Evolutionary conservation across 2,797 vertebrate species (phyloP).

Genomic region (Premnoplex brunnescens): DNA sequence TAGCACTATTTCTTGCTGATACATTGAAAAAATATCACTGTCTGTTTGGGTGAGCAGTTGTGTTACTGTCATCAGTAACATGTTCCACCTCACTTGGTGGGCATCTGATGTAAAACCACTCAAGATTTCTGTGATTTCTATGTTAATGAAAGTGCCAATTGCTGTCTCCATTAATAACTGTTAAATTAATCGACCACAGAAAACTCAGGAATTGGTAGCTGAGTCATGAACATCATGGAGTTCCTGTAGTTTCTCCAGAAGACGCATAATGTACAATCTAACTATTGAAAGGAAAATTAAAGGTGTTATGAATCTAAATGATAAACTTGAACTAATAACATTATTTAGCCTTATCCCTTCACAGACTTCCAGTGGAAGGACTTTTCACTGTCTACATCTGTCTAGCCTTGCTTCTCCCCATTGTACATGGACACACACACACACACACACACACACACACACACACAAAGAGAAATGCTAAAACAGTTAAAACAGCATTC

Average conservation of each 20-base stretch:
- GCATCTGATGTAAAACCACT: not conserved
- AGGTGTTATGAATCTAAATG: not conserved
- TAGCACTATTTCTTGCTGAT: not conserved
- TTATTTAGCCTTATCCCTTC: not conserved
- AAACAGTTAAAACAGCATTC: not conserved
- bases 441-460: too few relatives aligned
- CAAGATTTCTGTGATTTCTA: not conserved
- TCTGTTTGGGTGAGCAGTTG: not conserved
- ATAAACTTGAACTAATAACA: not conserved
- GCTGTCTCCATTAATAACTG: not conserved
- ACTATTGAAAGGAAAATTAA: not conserved
- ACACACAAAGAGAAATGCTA: not conserved
- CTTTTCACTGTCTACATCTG: not conserved
- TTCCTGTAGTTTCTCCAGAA: not conserved
- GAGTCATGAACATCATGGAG: not conserved
- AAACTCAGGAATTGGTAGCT: not conserved
- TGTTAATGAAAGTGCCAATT: not conserved
- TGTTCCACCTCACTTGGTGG: not conserved
- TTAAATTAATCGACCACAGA: not conserved
- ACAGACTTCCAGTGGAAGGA: not conserved
- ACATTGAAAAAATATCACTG: not conserved
- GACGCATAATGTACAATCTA: fast-evolving
- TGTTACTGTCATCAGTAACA: not conserved
- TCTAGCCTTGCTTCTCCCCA: not conserved
- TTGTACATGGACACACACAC: not conserved